A percentile compares a stretch with the other conserved stretches of the same genome.
Evolutionary conservation across 1,140 invertebrate species (phyloP).

Genomic region (Tetranychus cinnabarinus): DNA sequence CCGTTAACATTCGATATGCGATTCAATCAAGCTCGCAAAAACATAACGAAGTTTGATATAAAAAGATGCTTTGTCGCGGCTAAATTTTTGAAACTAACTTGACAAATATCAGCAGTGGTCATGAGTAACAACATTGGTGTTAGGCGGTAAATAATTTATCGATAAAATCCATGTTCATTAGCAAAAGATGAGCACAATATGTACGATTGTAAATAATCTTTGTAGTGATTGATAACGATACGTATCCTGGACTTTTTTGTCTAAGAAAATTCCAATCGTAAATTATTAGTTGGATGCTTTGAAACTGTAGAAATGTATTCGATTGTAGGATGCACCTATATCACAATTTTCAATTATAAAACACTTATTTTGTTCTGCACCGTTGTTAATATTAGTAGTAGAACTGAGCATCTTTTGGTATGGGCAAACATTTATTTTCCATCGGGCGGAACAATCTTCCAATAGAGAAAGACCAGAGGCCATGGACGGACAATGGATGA

Average conservation of each 20-base stretch:
- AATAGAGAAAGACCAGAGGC: slow-evolving; percentile 53
- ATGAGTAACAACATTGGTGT: too few species aligned
- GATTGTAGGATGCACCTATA: slow-evolving; percentile 3
- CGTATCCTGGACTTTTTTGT: slow-evolving; percentile 23
- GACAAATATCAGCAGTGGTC: too few species aligned
- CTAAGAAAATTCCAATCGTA: slow-evolving; percentile 81
- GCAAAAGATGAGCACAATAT: too few species aligned
- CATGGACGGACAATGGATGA: slow-evolving; percentile 37
- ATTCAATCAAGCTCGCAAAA: slow-evolving; percentile 66
- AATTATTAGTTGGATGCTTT: slow-evolving; percentile 85
- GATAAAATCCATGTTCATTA: too few species aligned
- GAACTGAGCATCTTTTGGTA: slow-evolving; percentile 27
- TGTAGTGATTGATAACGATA: slow-evolving; percentile 68
- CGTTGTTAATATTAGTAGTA: too few species aligned
- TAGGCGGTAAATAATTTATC: too few species aligned
- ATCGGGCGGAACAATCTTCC: slow-evolving; percentile 43
- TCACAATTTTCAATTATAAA: slow-evolving; percentile 4
- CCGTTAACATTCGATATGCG: slow-evolving; percentile 72
- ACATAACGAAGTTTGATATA: too few species aligned
- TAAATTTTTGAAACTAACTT: neutral
- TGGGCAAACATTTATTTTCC: slow-evolving; percentile 46
- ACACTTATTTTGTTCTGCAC: neutral
- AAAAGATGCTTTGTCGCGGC: slow-evolving; percentile 28
- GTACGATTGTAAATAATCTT: slow-evolving; percentile 27
- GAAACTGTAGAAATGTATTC: slow-evolving; percentile 7